Base-by-base conservation (phyloP, 2,888 invertebrate species). In the Cyrtodaria siliqua region DNA sequence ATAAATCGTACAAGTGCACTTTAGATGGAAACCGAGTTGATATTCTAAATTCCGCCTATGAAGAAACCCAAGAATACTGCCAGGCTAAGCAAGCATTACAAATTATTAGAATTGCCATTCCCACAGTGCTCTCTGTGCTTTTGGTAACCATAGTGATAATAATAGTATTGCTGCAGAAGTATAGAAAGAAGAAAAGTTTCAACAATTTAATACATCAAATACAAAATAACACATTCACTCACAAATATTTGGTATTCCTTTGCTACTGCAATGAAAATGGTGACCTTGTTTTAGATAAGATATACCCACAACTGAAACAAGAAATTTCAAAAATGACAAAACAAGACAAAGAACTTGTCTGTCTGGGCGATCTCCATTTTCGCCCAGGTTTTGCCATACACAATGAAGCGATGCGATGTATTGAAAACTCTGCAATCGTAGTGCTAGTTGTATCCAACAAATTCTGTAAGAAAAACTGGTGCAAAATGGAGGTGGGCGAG, bases 391-490 rank as follows among this genome's bases (percentile, higher is more conserved):
- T 27, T n/a, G n/a, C 53, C 1, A 24, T 53, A 26, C 29, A 27
- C 18, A 53, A n/a, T 53, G 53, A 53, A 24, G 53, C 27, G 14
- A 27, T 53, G 26, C 9, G 53, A 27, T 53, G 53, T 27, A 53
- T 53, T 23, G 53, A 53, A 53, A 24, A 53, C n/a, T 53, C 26
- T 24, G 53, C 53, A 12, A 24, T 53, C 12, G 29, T 53, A 12
- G 29, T 53, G 29, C 24, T 53, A 9, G 53, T 53, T 3, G 26
- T 53, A 27, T 53, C 53, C 24, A 53, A 53, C 12, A 26, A n/a
- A 53, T 53, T 53, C 26, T 53, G 53, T 27, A 9, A 27, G 24
- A 53, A 53, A 53, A 27, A 24, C 26, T 53, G 53, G 53, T 53
- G 53, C 18, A 23, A 24, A 27, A 27, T 27, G 53, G 53, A 53